These are phyloP conservation scores for Thomomys bottae DNA, from an alignment of 2,113 vertebrate genomes.

Conservation along the genomic window DNA sequence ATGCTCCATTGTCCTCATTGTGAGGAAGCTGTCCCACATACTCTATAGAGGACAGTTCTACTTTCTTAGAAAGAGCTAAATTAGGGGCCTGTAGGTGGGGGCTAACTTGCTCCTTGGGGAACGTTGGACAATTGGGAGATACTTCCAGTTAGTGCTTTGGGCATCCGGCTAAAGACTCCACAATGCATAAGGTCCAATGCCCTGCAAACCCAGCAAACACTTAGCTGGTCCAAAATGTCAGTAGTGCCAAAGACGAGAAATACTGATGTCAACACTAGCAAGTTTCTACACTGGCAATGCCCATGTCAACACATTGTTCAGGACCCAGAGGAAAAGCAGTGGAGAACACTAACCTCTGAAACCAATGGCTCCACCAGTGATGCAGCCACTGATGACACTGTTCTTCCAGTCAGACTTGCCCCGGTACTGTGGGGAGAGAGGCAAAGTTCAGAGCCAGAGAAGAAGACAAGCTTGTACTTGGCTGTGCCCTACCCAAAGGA, in stretches of 20 bases:
- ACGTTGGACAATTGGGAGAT: neutral
- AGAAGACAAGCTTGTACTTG: constrained; percentile 25
- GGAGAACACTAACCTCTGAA: constrained; percentile 90
- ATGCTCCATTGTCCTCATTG: neutral
- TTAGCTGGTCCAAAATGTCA: constrained; percentile 43
- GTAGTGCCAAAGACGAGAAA: neutral
- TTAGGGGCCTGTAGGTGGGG: neutral
- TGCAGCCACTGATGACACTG: constrained; percentile 95
- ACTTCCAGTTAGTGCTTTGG: neutral
- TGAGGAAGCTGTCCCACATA: neutral
- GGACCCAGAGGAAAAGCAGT: constrained; percentile 42
- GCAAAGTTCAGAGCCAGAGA: constrained; percentile 46
- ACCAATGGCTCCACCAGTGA: constrained; percentile 96
- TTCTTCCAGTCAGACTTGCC: constrained; percentile 98
- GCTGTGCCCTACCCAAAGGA: constrained; percentile 23
- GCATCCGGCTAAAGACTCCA: neutral
- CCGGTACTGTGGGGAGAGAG: constrained; percentile 88
- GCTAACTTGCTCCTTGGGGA: neutral
- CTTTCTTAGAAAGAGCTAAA: neutral
- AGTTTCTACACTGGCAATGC: constrained; percentile 53
- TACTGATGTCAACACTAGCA: neutral
- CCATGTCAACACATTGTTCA: constrained; percentile 5
- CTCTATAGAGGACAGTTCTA: neutral
- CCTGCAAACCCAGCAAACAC: neutral
- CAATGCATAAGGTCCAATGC: neutral